A percentile compares a stretch with the other conserved stretches of the same genome.
These are phyloP conservation scores for Sorex maritimensis DNA, from an alignment of 2,797 vertebrate genomes.

Conservation along the genomic window DNA sequence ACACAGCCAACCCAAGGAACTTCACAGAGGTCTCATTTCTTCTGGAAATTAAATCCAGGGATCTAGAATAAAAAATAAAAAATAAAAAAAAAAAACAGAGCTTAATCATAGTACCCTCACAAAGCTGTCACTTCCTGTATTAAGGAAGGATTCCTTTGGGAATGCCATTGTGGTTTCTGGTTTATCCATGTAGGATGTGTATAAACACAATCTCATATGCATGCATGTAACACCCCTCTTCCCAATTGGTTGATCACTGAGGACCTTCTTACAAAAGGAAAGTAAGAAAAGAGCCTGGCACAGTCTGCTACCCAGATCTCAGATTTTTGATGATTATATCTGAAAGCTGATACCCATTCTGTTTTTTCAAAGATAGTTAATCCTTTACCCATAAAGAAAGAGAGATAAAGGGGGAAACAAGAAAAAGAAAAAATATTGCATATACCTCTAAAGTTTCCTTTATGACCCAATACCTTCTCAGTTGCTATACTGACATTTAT, in stretches of 20 bases:
- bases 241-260: background rate
- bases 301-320: constrained; percentile 77
- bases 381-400: constrained; percentile 72
- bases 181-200: constrained; percentile 76
- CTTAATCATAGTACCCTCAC: constrained; percentile 70
- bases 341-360: constrained; percentile 86
- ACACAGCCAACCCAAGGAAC: constrained; percentile 39
- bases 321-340: constrained; percentile 84
- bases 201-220: constrained; percentile 58
- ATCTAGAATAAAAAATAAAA: constrained; percentile 68
- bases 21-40: constrained; percentile 73
- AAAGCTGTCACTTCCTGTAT: constrained; percentile 74
- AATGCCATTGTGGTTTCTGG: constrained; percentile 80
- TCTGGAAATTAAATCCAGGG: constrained; percentile 80
- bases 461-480: constrained; percentile 35
- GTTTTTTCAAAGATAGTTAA: constrained; percentile 82
- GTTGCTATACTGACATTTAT: constrained; percentile 77
- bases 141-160: constrained; percentile 76
- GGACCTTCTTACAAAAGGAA: constrained; percentile 65
- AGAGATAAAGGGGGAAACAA: background rate
- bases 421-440: constrained; percentile 32
- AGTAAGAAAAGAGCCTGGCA: constrained; percentile 76
- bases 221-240: background rate
- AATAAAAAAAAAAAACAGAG: background rate
- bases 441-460: constrained; percentile 51